Conservation (phyloP, 2,797 vertebrate species). For the Phrynocephalus guinanensis region DNA sequence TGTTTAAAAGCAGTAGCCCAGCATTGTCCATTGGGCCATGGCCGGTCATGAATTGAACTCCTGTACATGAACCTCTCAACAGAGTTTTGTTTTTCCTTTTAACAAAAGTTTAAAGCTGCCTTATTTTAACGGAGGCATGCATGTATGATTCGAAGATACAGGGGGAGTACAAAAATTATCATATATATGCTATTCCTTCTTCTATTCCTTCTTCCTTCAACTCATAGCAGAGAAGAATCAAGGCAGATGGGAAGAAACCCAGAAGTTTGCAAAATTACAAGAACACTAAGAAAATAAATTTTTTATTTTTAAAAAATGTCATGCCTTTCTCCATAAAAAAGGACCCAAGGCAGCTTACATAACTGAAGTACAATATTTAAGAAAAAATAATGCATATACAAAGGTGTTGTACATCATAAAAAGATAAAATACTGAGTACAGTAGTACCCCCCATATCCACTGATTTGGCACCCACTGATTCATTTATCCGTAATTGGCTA, state of each 20-base stretch:
- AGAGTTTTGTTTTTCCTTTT: not conserved
- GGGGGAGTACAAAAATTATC: not conserved
- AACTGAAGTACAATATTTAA: too few relatives aligned
- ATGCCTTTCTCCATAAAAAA: too few relatives aligned
- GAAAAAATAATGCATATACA: too few relatives aligned
- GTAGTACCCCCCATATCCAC: too few relatives aligned
- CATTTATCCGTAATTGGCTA: too few relatives aligned
- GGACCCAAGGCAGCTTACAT: too few relatives aligned
- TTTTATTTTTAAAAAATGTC: not conserved
- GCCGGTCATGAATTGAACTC: not conserved
- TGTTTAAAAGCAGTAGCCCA: not conserved
- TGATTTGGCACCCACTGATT: too few relatives aligned
- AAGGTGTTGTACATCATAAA: too few relatives aligned
- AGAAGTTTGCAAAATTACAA: not conserved
- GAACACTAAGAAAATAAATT: not conserved
- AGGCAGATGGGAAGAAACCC: not conserved
- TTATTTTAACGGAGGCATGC: not conserved
- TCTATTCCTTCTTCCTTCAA: too few relatives aligned
- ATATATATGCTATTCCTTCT: not conserved
- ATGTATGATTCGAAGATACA: not conserved
- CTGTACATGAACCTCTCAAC: not conserved
- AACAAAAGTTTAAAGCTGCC: not conserved
- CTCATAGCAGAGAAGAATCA: too few relatives aligned
- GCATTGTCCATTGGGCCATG: not conserved
- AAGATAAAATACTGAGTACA: too few relatives aligned